Evolutionary conservation across 2,113 vertebrate genomes (phyloP).

Genomic region (Hippocampus zosterae): DNA sequence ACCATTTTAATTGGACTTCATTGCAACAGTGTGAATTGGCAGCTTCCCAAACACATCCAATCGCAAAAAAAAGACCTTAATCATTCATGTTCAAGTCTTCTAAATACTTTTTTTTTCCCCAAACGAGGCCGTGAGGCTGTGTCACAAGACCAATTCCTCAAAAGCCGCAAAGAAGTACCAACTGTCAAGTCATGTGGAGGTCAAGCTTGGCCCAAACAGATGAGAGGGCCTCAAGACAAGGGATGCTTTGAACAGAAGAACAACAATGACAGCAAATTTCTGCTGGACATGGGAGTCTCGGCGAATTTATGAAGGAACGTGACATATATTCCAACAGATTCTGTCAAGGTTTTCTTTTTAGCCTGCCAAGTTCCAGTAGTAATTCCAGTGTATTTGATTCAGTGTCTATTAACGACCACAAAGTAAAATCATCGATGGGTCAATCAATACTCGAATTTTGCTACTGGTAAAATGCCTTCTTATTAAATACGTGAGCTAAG

Average conservation of each 20-base stretch:
- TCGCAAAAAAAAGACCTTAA: conserved; percentile 46
- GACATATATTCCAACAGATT: too few species aligned
- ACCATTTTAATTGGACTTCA: conserved; percentile 36
- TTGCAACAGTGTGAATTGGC: conserved; percentile 41
- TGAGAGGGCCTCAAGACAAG: conserved; percentile 10
- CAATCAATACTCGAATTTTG: not conserved
- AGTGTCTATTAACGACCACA: not conserved
- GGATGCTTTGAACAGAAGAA: conserved; percentile 4
- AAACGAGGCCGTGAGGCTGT: not conserved
- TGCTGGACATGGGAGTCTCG: not conserved
- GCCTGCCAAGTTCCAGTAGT: too few species aligned
- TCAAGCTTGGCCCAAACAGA: conserved; percentile 9
- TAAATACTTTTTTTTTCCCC: not conserved
- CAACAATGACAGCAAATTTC: not conserved
- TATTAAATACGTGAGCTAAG: not conserved
- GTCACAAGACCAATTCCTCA: conserved; percentile 25
- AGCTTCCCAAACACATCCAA: conserved; percentile 34
- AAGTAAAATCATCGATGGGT: not conserved
- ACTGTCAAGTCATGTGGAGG: conserved; percentile 30
- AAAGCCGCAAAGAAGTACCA: conserved; percentile 27
- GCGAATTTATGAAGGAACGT: not conserved
- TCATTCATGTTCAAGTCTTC: conserved; percentile 9
- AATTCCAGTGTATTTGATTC: not conserved
- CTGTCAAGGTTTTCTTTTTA: too few species aligned
- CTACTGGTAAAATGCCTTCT: not conserved